Conservation (phyloP, 2,888 invertebrate species). For the Rhyacophila evoluta region DNA sequence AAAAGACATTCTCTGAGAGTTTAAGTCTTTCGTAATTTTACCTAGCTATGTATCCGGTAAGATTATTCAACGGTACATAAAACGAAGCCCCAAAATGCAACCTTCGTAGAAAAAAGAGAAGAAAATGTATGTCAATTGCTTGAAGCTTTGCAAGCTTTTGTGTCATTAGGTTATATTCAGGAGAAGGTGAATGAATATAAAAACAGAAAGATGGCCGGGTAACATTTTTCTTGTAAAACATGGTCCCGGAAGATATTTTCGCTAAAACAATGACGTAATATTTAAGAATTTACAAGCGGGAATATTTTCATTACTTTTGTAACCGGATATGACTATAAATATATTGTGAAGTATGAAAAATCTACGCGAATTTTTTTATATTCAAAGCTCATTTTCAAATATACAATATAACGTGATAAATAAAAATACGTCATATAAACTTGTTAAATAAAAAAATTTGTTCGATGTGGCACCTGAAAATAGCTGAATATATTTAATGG, state of each 20-base stretch:
- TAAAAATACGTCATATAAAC: no score
- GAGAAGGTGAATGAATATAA: conserved; percentile 2
- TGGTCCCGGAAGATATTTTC: background rate
- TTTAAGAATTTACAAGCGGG: background rate
- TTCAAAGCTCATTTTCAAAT: no score
- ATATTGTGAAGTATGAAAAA: no score
- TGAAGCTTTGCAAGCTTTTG: conserved; percentile 25
- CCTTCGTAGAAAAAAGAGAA: background rate
- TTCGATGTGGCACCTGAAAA: no score
- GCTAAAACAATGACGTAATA: background rate
- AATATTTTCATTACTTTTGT: background rate
- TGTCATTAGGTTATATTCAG: conserved; percentile 34
- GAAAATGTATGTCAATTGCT: conserved; percentile 33
- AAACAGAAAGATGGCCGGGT: background rate
- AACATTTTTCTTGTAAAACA: background rate
- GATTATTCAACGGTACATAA: background rate
- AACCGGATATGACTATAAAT: no score
- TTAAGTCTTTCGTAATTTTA: background rate
- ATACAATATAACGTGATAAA: no score
- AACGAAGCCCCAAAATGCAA: conserved; percentile 15
- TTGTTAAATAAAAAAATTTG: no score
- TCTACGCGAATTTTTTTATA: no score
- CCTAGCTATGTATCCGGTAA: background rate
- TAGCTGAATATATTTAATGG: no score
- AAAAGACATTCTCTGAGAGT: background rate